Evolutionary conservation across 2,888 invertebrate species (phyloP).

Genomic region (Drosophila testacea): DNA sequence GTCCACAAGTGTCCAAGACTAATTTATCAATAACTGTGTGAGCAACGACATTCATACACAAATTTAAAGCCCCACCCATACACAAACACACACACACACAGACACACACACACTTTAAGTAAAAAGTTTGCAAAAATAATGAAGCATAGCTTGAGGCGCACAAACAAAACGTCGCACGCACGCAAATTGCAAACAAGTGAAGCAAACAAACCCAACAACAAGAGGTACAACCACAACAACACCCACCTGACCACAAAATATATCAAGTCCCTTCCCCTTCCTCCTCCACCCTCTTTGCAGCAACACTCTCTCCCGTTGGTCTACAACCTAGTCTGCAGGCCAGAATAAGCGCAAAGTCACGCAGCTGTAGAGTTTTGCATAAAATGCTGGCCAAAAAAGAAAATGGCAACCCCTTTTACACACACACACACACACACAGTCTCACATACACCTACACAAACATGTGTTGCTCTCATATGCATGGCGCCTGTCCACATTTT

Average conservation of each 20-base stretch:
- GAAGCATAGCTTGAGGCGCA: slow-evolving; percentile 73
- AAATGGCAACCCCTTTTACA: slow-evolving; percentile 34
- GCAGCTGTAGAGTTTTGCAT: slow-evolving; percentile 62
- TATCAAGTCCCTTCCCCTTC: slow-evolving; percentile 14
- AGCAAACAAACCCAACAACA: slow-evolving; percentile 59
- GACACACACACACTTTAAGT: slow-evolving; percentile 36
- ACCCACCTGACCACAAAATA: slow-evolving; percentile 63
- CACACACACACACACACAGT: slow-evolving; percentile 11
- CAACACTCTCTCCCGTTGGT: background rate
- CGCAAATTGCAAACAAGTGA: slow-evolving; percentile 73
- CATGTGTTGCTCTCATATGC: slow-evolving; percentile 2
- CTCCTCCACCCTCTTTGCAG: background rate
- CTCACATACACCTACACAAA: slow-evolving; percentile 7
- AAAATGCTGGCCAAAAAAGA: slow-evolving; percentile 55
- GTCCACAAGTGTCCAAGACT: slow-evolving; percentile 77
- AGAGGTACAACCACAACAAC: slow-evolving; percentile 36
- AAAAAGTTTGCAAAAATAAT: slow-evolving; percentile 80
- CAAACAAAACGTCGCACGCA: slow-evolving; percentile 65
- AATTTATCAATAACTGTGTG: slow-evolving; percentile 74
- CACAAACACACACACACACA: slow-evolving; percentile 5
- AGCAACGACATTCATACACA: slow-evolving; percentile 6
- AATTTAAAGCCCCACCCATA: slow-evolving; percentile 19
- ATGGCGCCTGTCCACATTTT: slow-evolving; percentile 34
- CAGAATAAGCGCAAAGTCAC: slow-evolving; percentile 55
- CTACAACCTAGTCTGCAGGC: slow-evolving; percentile 27